Evolutionary conservation across 2,888 invertebrate genomes (phyloP), one percentile per base, ranked within the genome.

Genomic region (Ethmia dodecea): DNA sequence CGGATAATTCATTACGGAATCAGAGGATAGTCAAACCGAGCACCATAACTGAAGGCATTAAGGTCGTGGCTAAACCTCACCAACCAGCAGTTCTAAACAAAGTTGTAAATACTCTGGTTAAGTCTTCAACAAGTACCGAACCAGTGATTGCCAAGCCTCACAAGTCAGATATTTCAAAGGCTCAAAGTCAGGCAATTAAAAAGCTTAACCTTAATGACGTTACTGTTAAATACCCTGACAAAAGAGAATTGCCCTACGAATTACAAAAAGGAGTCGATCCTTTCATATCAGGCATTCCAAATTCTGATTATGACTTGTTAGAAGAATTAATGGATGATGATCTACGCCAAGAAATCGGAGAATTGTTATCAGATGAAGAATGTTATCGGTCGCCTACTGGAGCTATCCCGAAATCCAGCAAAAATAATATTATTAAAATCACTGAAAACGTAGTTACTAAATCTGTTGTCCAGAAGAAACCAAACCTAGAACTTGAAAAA

Each of bases 251-350:
- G n/a, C n/a, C n/a, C 8, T n/a, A 8, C n/a, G n/a, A 11, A n/a
- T 6, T 11, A 11, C 43, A 44, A 8, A 64, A 60, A 42, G 47
- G 58, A 39, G 58, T 53, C 12, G 70, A 76, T 48, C 66, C 74
- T n/a, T 72, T 73, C 38, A 69, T 70, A 52, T 68, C 80, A 2
- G 70, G 73, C 1, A 69, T 78, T 45, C 67, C 52, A 1, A 76
- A 72, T 50, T 72, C 78, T 5, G 83, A 84, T 43, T 81, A 79
- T 40, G 80, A 80, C 44, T 53, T 80, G n/a, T 45, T 86, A 40
- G 83, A 79, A 40, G 87, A 84, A 63, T 60, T 78, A 38, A 81
- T 78, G 67, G 86, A 74, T 51, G 84, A 79, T 45, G 86, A 78
- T 43, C 59, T 76, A 38, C 60, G 69, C 36, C 55, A 84, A 73